Percentiles rank a stretch among this genome's conserved stretches.
phyloP scores from a whole-genome alignment of 30 jellyfish, hydroid and myxozoan species.

The Aurelia sp. region DNA sequence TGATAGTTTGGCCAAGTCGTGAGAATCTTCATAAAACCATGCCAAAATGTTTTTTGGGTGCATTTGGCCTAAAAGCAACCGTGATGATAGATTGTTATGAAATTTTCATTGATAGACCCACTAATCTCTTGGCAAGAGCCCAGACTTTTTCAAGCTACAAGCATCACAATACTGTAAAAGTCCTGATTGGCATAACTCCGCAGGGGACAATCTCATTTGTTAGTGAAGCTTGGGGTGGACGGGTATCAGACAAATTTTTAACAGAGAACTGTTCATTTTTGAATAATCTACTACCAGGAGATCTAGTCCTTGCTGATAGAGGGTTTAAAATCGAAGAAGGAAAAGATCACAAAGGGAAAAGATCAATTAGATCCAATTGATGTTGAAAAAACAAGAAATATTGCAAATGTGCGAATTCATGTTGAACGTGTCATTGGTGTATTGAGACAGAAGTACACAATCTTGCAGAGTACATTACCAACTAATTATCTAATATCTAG shows the following conservation, averaged over 20 bases:
- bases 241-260: too few species aligned
- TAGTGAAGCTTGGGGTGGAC: too few species aligned
- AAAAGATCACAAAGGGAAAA: conserved; percentile 8
- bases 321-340: too few species aligned
- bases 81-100: conserved; percentile 60
- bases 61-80: conserved; percentile 18
- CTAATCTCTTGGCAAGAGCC: conserved; percentile 59
- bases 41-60: background rate
- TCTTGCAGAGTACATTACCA: background rate
- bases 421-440: background rate
- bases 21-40: conserved; percentile 10
- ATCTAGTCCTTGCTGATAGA: too few species aligned
- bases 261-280: too few species aligned
- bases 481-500: background rate
- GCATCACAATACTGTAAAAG: conserved; percentile 51
- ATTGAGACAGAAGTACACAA: background rate
- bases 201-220: too few species aligned
- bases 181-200: conserved; percentile 15
- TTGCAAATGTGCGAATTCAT: background rate
- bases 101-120: conserved; percentile 3
- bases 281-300: too few species aligned
- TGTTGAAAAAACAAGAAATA: background rate
- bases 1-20: conserved; percentile 36
- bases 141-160: background rate
- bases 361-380: background rate